Evolutionary conservation across 2,797 vertebrate species (phyloP).

Genomic region (Aulostomus chinensis): DNA sequence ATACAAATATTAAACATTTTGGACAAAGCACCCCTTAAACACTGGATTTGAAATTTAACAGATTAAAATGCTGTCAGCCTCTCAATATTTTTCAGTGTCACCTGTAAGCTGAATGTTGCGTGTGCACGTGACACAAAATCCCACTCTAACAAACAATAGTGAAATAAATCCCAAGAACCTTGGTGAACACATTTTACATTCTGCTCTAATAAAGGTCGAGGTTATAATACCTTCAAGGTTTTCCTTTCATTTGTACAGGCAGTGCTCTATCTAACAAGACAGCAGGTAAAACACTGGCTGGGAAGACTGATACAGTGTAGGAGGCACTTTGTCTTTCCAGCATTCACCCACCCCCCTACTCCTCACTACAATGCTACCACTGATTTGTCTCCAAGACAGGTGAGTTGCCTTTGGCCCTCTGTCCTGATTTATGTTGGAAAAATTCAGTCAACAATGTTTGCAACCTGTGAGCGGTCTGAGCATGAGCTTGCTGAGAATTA

Average conservation of each 20-base stretch:
- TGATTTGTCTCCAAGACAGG: constrained; percentile 35
- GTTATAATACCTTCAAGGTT: neutral
- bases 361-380: neutral
- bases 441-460: constrained; percentile 26
- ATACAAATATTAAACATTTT: no score
- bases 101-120: no score
- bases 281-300: constrained; percentile 4
- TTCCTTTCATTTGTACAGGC: neutral
- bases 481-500: no score
- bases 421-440: constrained; percentile 24
- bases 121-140: no score
- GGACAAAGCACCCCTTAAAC: no score
- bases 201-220: neutral
- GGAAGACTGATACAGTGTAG: constrained; percentile 11
- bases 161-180: no score
- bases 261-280: neutral
- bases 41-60: no score
- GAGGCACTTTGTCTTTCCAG: constrained; percentile 8
- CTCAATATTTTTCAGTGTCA: no score
- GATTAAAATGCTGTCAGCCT: no score
- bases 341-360: neutral
- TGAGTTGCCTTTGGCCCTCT: constrained; percentile 19
- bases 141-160: no score
- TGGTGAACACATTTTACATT: no score
- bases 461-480: constrained; percentile 20